Conservation (phyloP, 2,113 vertebrate species). For the Otolemur garnettii region DNA sequence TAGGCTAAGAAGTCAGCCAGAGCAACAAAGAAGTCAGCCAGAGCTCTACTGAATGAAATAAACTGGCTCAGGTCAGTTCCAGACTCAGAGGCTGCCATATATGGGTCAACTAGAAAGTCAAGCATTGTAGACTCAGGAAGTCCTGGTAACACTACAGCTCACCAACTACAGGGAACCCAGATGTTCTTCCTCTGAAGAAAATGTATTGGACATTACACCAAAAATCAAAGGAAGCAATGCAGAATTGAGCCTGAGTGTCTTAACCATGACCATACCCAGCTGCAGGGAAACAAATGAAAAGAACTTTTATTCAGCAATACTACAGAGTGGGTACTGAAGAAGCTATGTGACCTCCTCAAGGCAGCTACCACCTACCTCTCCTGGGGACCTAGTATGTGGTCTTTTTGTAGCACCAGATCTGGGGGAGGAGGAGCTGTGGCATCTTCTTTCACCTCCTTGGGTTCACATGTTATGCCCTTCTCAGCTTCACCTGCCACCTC, state of each 20-base stretch:
- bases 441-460: slow-evolving; percentile 72
- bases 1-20: neutral
- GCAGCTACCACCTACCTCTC: slow-evolving; percentile 83
- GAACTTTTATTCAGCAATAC: neutral
- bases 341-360: neutral
- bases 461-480: slow-evolving; percentile 66
- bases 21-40: too few species aligned
- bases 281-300: neutral
- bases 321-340: neutral
- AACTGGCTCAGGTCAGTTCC: slow-evolving; percentile 13
- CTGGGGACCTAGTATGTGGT: slow-evolving; percentile 59
- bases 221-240: slow-evolving; percentile 33
- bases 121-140: neutral
- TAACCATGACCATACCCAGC: neutral
- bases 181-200: slow-evolving; percentile 34
- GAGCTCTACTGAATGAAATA: slow-evolving; percentile 32
- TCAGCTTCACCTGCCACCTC: slow-evolving; percentile 65
- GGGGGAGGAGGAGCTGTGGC: slow-evolving; percentile 49
- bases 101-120: neutral
- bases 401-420: slow-evolving; percentile 84
- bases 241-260: neutral
- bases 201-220: slow-evolving; percentile 24
- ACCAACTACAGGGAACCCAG: neutral
- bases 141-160: neutral
- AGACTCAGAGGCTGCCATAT: neutral